These are phyloP conservation scores for Ips typographus DNA, from an alignment of 1,140 invertebrate genomes.

Conservation along the genomic window DNA sequence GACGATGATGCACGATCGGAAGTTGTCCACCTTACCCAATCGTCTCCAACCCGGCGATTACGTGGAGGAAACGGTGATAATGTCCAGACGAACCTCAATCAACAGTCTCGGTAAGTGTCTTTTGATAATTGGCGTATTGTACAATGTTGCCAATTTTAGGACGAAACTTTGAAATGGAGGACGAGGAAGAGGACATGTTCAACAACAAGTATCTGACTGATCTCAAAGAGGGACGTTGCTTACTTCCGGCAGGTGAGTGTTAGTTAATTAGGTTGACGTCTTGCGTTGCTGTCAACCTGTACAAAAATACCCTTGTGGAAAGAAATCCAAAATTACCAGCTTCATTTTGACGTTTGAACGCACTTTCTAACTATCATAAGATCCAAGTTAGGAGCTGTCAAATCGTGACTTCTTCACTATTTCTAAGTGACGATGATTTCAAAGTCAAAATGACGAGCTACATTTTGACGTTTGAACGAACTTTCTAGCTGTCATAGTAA, in stretches of 20 bases:
- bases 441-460: no score
- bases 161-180: constrained; percentile 70
- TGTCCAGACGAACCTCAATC: constrained; percentile 40
- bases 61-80: constrained; percentile 36
- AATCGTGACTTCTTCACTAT: no score
- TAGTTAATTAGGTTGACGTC: background rate
- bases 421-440: no score
- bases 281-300: background rate
- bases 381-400: no score
- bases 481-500: no score
- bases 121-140: background rate
- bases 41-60: constrained; percentile 9
- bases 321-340: no score
- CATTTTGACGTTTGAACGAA: no score
- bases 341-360: no score
- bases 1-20: constrained; percentile 7
- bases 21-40: constrained; percentile 22
- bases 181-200: constrained; percentile 80
- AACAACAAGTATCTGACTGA: constrained; percentile 73
- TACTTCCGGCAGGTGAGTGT: constrained; percentile 26
- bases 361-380: no score
- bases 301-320: no score
- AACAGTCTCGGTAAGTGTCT: constrained; percentile 37
- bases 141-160: constrained; percentile 20
- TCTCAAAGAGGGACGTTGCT: constrained; percentile 57